Percentiles rank a stretch among this genome's conserved stretches.
Conservation (phyloP, 53 echinoderm and acorn worm genomes). For the Echinometra lucunter region DNA sequence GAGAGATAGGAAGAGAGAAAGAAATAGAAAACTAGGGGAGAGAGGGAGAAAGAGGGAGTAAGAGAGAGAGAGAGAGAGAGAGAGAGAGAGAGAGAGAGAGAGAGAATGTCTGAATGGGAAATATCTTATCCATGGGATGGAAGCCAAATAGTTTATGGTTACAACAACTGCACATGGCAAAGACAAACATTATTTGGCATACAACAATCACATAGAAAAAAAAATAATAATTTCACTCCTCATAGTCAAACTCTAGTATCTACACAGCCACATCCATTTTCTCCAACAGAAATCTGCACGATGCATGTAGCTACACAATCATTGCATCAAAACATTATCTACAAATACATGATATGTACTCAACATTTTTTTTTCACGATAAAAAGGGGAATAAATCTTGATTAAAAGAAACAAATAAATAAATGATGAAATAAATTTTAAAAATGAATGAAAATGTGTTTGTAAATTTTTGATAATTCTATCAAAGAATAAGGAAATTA, state of each 20-base stretch:
- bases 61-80: neutral
- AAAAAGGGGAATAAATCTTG: too few relatives aligned
- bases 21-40: too few relatives aligned
- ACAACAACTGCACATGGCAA: neutral
- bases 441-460: too few relatives aligned
- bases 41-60: neutral
- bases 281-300: too few relatives aligned
- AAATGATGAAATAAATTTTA: too few relatives aligned
- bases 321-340: neutral
- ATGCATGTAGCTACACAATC: neutral
- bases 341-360: too few relatives aligned
- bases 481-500: too few relatives aligned
- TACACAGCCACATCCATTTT: too few relatives aligned
- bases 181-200: neutral
- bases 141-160: neutral
- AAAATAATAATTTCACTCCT: neutral
- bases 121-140: neutral
- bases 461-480: too few relatives aligned
- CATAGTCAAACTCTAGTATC: neutral
- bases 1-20: neutral
- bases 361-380: too few relatives aligned
- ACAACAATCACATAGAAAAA: neutral
- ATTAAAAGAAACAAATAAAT: too few relatives aligned
- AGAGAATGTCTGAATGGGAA: conserved; percentile 1
- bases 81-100: too few relatives aligned